phyloP scores from a whole-genome alignment of 2,888 invertebrate genomes.

The Himalopsyche anomala region DNA sequence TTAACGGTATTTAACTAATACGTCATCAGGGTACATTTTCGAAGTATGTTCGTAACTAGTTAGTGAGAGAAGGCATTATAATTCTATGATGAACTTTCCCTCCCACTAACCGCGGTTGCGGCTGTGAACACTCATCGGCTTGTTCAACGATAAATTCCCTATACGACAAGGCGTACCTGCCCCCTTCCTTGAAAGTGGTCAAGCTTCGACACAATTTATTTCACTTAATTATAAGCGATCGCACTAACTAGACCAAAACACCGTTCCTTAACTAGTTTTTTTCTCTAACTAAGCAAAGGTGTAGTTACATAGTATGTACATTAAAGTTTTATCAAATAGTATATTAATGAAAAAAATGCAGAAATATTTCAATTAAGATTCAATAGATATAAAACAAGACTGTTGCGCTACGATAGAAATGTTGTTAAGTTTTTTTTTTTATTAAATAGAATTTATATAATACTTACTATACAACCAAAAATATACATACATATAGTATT shows the following conservation, averaged over 20 bases:
- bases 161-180: conserved; percentile 52
- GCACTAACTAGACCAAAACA: conserved; percentile 65
- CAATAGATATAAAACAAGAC: too few relatives aligned
- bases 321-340: too few relatives aligned
- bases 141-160: conserved; percentile 35
- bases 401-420: too few relatives aligned
- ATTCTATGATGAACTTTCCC: conserved; percentile 39
- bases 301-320: too few relatives aligned
- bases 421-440: too few relatives aligned
- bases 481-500: too few relatives aligned
- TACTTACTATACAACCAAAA: too few relatives aligned
- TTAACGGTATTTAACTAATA: too few relatives aligned
- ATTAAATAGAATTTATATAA: too few relatives aligned
- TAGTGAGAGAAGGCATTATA: neutral
- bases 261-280: conserved; percentile 63
- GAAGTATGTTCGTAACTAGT: conserved; percentile 7
- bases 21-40: too few relatives aligned
- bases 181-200: conserved; percentile 43
- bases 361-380: too few relatives aligned
- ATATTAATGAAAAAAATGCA: too few relatives aligned
- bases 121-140: conserved; percentile 39
- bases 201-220: conserved; percentile 61
- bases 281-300: conserved; percentile 44
- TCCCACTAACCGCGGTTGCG: conserved; percentile 24
- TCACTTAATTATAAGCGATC: conserved; percentile 63